phyloP scores from a whole-genome alignment of 1,140 invertebrate genomes.

The Steinernema khuongi region DNA sequence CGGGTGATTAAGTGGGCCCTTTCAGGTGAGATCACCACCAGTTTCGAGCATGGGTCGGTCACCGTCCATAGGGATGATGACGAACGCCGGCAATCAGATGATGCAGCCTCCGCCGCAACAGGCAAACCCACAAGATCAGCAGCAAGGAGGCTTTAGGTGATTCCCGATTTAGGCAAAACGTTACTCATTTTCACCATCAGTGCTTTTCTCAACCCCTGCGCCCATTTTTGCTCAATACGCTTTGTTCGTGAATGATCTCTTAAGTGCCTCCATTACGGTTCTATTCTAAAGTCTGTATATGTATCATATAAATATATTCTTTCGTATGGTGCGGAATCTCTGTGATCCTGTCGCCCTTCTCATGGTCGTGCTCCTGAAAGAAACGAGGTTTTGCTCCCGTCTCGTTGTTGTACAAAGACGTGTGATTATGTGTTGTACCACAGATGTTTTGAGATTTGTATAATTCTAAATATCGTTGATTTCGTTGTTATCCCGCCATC shows the following conservation, averaged over 20 bases:
- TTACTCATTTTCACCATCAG: neutral
- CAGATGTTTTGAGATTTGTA: constrained; percentile 8
- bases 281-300: neutral
- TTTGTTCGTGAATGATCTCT: constrained; percentile 12
- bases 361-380: no score
- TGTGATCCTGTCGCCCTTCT: constrained; percentile 12
- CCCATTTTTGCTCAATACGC: neutral
- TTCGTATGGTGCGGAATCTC: neutral
- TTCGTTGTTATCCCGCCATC: neutral
- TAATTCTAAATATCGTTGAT: neutral
- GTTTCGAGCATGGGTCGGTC: constrained; percentile 13
- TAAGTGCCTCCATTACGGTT: constrained; percentile 13
- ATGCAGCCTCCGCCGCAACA: constrained; percentile 3
- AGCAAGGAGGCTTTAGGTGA: constrained; percentile 15
- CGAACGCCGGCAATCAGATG: constrained; percentile 1
- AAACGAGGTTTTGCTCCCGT: no score
- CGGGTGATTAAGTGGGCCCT: neutral
- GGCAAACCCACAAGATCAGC: constrained; percentile 17
- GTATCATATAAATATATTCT: neutral
- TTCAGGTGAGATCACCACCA: neutral
- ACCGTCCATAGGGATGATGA: constrained; percentile 7
- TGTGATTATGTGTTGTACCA: neutral
- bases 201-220: constrained; percentile 9
- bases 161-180: neutral
- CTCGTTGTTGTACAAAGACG: neutral